Evolutionary conservation across 2,113 vertebrate species (phyloP).

Genomic region (Ictalurus punctatus): DNA sequence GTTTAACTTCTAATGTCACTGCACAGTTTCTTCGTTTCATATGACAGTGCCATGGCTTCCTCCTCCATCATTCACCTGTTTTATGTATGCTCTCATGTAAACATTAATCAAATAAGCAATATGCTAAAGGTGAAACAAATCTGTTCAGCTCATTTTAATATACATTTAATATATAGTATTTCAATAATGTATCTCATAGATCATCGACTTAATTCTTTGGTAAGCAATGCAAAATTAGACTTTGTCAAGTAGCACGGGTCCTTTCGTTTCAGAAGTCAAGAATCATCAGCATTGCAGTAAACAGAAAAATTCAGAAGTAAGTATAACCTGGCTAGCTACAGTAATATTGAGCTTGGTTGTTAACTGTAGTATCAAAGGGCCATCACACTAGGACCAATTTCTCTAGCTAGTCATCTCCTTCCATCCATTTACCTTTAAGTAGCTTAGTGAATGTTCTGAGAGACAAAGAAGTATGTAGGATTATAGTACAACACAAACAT

Average conservation of each 20-base stretch:
- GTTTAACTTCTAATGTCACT: not conserved
- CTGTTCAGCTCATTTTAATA: not conserved
- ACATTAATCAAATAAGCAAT: not conserved
- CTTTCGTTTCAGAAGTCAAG: not conserved
- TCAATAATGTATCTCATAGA: not conserved
- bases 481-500: not conserved
- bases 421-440: not conserved
- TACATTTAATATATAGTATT: not conserved
- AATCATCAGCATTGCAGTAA: not conserved
- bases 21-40: not conserved
- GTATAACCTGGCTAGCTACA: not conserved
- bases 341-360: not conserved
- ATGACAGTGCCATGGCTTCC: not conserved
- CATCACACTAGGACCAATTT: not conserved
- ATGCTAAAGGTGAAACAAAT: not conserved
- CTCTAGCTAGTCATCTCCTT: not conserved
- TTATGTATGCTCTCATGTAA: not conserved
- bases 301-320: not conserved
- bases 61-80: not conserved
- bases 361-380: not conserved
- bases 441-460: not conserved
- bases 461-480: not conserved
- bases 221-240: not conserved
- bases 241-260: not conserved
- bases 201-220: not conserved